Percentiles rank a stretch among this genome's conserved stretches.
phyloP scores from a whole-genome alignment of 1,140 invertebrate species.

The Harpegnathos saltator region DNA sequence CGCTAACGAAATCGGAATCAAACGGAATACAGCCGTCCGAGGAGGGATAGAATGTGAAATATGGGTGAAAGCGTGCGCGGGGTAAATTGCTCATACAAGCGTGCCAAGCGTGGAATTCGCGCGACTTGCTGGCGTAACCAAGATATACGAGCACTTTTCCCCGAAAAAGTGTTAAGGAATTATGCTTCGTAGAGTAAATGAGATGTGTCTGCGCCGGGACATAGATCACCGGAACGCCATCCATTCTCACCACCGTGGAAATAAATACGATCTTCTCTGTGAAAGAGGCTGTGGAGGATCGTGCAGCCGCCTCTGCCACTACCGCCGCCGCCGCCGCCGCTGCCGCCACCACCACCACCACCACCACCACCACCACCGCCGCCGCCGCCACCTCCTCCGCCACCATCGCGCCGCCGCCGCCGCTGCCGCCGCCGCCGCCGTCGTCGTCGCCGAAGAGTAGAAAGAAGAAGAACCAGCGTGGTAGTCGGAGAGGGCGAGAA shows the following conservation, averaged over 20 bases:
- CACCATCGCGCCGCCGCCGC: slow-evolving; percentile 16
- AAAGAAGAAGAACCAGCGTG: slow-evolving; percentile 44
- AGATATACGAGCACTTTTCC: slow-evolving; percentile 82
- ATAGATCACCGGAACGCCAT: slow-evolving; percentile 83
- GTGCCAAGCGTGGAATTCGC: slow-evolving; percentile 67
- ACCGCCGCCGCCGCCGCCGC: neutral
- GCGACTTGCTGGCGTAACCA: slow-evolving; percentile 80
- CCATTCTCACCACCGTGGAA: slow-evolving; percentile 82
- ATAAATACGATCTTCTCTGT: slow-evolving; percentile 82
- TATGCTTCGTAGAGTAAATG: slow-evolving; percentile 84
- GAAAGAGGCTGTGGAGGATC: slow-evolving; percentile 71
- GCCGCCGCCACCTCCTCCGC: neutral
- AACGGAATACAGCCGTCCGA: slow-evolving; percentile 50
- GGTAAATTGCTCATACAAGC: slow-evolving; percentile 68
- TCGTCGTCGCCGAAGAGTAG: slow-evolving; percentile 53
- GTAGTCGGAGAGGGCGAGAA: slow-evolving; percentile 59
- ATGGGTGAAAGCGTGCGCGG: slow-evolving; percentile 61
- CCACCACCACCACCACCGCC: neutral
- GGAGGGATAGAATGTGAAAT: slow-evolving; percentile 64
- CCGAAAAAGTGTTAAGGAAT: slow-evolving; percentile 85
- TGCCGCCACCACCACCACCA: no score
- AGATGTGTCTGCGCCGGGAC: slow-evolving; percentile 83
- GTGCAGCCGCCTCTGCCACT: neutral
- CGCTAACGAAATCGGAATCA: slow-evolving; percentile 53
- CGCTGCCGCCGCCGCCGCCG: neutral